Evolutionary conservation across 2,797 vertebrate species (phyloP).

Genomic region (Delichon dasypus): DNA sequence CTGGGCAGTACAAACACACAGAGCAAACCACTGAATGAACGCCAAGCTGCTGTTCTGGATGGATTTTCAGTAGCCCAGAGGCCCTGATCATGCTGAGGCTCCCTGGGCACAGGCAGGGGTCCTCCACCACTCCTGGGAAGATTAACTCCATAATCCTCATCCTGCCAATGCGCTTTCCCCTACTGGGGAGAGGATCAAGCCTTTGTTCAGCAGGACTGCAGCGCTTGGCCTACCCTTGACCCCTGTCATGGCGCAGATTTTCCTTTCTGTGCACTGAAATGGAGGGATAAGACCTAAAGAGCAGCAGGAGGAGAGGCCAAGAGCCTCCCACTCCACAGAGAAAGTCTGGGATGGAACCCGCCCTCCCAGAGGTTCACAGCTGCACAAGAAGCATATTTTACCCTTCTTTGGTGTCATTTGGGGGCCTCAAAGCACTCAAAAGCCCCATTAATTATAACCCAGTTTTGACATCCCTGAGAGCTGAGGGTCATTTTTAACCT

Average conservation of each 20-base stretch:
- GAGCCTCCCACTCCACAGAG: not conserved
- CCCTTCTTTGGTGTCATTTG: conserved; percentile 49
- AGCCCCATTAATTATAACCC: not conserved
- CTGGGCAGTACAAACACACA: not conserved
- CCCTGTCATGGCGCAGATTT: not conserved
- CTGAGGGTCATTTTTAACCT: not conserved
- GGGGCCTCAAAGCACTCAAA: not conserved
- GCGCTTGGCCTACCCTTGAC: not conserved
- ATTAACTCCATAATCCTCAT: conserved; percentile 22
- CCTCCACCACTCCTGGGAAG: not conserved
- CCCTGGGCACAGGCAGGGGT: not conserved
- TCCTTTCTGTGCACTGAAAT: not conserved
- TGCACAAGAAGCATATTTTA: conserved; percentile 29
- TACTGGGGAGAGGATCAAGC: not conserved
- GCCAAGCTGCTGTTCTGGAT: not conserved
- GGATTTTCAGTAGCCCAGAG: not conserved
- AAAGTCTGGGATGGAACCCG: not conserved
- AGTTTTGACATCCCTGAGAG: not conserved
- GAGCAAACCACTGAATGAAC: not conserved
- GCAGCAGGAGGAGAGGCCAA: not conserved
- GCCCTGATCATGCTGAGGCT: not conserved
- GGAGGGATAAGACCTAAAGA: not conserved
- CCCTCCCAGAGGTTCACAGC: not conserved
- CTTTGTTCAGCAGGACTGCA: not conserved
- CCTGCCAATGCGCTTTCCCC: not conserved